Evolutionary conservation across 2,888 invertebrate genomes (phyloP).

Genomic region (Hypomecis atomaria): DNA sequence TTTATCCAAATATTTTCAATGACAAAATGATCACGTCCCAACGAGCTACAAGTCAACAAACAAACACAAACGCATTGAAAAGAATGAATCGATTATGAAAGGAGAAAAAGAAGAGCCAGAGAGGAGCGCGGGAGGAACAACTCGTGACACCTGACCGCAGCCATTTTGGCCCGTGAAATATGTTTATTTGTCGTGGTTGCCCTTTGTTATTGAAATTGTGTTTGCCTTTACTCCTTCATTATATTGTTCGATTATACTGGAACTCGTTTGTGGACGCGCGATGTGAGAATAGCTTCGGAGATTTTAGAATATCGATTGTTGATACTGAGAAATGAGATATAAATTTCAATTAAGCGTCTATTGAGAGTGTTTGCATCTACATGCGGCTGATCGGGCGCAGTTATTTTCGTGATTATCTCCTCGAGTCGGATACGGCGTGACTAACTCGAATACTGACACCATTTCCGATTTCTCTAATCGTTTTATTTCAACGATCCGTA

Average conservation of each 20-base stretch:
- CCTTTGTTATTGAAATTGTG: slow-evolving; percentile 84
- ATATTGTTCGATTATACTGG: slow-evolving; percentile 83
- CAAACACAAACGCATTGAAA: slow-evolving; percentile 69
- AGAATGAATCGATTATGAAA: slow-evolving; percentile 79
- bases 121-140: slow-evolving; percentile 58
- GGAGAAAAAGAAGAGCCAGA: slow-evolving; percentile 65
- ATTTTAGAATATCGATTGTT: slow-evolving; percentile 84
- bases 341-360: slow-evolving; percentile 83
- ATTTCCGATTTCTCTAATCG: slow-evolving; percentile 64
- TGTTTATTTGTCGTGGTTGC: slow-evolving; percentile 83
- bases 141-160: slow-evolving; percentile 83
- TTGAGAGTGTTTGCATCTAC: slow-evolving; percentile 69
- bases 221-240: slow-evolving; percentile 84
- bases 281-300: slow-evolving; percentile 77
- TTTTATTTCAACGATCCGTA: slow-evolving; percentile 51
- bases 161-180: slow-evolving; percentile 84
- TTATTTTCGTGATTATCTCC: slow-evolving; percentile 77
- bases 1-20: slow-evolving; percentile 19
- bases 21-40: slow-evolving; percentile 40
- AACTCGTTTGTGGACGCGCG: slow-evolving; percentile 80
- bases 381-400: slow-evolving; percentile 58
- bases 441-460: slow-evolving; percentile 61
- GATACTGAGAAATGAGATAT: slow-evolving; percentile 84
- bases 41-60: slow-evolving; percentile 52
- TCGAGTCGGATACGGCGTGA: slow-evolving; percentile 58